Evolutionary conservation across 2,888 invertebrate genomes (phyloP).

Genomic region (Apoderus coryli): DNA sequence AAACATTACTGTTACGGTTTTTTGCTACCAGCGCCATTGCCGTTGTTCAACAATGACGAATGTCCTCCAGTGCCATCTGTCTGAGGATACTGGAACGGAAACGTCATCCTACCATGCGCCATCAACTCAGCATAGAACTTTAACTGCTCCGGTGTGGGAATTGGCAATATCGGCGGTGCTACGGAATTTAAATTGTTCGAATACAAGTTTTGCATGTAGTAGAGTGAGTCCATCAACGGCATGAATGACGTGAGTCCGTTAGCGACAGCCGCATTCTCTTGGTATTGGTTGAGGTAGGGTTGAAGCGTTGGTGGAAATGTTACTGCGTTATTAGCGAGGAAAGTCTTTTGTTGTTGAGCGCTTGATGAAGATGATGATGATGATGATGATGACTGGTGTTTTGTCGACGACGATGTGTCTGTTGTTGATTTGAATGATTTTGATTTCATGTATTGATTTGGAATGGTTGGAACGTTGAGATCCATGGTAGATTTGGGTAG

Average conservation of each 20-base stretch:
- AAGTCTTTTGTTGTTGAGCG: slow-evolving; percentile 11
- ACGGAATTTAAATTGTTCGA: slow-evolving; percentile 30
- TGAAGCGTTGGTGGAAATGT: slow-evolving; percentile 17
- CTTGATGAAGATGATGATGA: background rate
- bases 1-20: too few relatives aligned
- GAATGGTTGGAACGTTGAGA: slow-evolving; percentile 8
- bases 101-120: too few relatives aligned
- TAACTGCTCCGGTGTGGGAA: slow-evolving; percentile 36
- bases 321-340: too few relatives aligned
- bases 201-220: slow-evolving; percentile 36
- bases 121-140: slow-evolving; percentile 41
- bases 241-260: slow-evolving; percentile 23
- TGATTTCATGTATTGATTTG: slow-evolving; percentile 12
- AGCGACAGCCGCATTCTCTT: slow-evolving; percentile 17
- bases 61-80: too few relatives aligned
- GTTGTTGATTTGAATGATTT: slow-evolving; percentile 6
- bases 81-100: too few relatives aligned
- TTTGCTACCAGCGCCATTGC: too few relatives aligned
- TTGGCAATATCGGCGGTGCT: slow-evolving; percentile 29
- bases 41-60: too few relatives aligned
- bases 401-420: slow-evolving; percentile 8
- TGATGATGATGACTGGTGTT: slow-evolving; percentile 2
- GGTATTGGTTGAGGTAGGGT: slow-evolving; percentile 20
- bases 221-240: slow-evolving; percentile 32
- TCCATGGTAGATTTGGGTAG: slow-evolving; percentile 15